A percentile compares a stretch with the other conserved stretches of the same genome.
Conservation (phyloP, 2,113 vertebrate genomes). For the Cnemophilus loriae region DNA sequence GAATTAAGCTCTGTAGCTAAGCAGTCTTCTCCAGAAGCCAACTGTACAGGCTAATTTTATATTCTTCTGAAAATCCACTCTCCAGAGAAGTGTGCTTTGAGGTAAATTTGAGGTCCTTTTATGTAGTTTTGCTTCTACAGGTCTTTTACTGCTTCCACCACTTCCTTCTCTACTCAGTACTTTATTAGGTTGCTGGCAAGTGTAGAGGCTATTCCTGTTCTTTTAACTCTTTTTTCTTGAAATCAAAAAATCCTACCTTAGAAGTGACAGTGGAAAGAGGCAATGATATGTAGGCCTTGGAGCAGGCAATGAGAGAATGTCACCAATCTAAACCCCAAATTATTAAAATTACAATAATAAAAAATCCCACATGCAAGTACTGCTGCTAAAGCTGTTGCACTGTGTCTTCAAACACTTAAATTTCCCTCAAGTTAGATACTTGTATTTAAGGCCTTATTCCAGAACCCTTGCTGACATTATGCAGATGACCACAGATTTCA, state of each 20-base stretch:
- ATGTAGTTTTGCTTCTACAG: background rate
- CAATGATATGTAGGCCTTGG: background rate
- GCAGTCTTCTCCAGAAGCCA: slow-evolving; percentile 36
- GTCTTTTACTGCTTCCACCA: background rate
- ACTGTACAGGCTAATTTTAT: slow-evolving; percentile 16
- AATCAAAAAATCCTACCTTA: background rate
- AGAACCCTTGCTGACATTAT: background rate
- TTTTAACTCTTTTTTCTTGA: background rate
- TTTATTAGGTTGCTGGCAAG: background rate
- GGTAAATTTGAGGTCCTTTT: slow-evolving; percentile 30
- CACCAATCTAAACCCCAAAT: background rate
- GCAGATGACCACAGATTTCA: background rate
- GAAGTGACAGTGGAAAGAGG: background rate
- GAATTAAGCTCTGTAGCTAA: slow-evolving; percentile 11
- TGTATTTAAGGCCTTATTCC: background rate
- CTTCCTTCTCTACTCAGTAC: background rate
- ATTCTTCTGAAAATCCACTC: slow-evolving; percentile 42
- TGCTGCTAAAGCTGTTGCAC: background rate
- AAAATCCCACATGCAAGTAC: background rate
- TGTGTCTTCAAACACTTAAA: background rate
- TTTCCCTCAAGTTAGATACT: background rate
- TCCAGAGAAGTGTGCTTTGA: background rate
- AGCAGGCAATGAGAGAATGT: background rate
- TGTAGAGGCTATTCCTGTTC: background rate
- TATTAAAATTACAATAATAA: background rate